These are phyloP conservation scores for Morinoia aosen DNA, from an alignment of 2,888 invertebrate species.

Conservation along the genomic window DNA sequence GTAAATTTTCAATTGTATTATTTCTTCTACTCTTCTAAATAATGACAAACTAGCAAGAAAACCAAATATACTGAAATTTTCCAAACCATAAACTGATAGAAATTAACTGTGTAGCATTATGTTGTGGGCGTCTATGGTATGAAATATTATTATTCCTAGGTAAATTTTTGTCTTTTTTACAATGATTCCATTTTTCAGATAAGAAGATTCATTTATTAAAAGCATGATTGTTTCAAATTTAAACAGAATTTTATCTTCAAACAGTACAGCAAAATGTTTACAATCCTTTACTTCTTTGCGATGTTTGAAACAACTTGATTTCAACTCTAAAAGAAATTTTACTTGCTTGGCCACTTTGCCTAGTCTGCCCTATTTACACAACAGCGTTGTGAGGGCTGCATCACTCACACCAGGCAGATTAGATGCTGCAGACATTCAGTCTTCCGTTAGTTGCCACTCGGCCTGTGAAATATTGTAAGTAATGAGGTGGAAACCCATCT, in stretches of 20 bases:
- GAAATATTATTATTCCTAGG: neutral
- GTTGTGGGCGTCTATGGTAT: neutral
- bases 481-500: neutral
- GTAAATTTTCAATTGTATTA: too few relatives aligned
- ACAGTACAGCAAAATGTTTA: neutral
- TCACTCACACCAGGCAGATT: neutral
- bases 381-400: neutral
- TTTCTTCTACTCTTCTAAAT: too few relatives aligned
- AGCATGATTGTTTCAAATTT: neutral
- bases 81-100: too few relatives aligned
- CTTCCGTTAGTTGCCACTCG: neutral
- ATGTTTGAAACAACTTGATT: neutral
- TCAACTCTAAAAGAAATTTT: neutral
- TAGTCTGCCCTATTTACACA: neutral
- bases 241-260: neutral
- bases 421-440: neutral
- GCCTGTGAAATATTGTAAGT: neutral
- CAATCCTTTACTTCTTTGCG: neutral
- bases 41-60: too few relatives aligned
- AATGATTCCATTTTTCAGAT: neutral
- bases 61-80: too few relatives aligned
- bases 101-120: too few relatives aligned
- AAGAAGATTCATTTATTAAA: neutral
- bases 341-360: neutral
- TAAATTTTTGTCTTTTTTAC: neutral